Percentiles rank a stretch among this genome's conserved stretches.
Conservation (phyloP, 2,888 invertebrate species). For the Drosophila monieri region DNA sequence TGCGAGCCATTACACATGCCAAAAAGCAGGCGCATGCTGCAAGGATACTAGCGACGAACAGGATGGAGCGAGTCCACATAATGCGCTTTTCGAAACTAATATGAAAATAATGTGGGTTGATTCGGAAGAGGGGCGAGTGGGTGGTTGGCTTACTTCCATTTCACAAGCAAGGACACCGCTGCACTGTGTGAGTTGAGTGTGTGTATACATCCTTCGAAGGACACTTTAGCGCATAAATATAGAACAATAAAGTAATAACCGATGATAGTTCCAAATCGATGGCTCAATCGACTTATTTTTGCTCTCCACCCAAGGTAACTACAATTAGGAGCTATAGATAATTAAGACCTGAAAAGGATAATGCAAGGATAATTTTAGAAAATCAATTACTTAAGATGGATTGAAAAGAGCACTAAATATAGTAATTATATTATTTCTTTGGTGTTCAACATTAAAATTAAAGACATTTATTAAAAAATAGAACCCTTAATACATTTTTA, state of each 20-base stretch:
- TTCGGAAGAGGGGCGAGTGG: not conserved
- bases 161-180: conserved; percentile 42
- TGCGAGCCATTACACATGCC: conserved; percentile 54
- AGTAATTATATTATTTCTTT: too few species aligned
- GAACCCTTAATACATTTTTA: too few species aligned
- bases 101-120: conserved; percentile 48
- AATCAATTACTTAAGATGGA: too few species aligned
- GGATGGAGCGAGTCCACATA: conserved; percentile 20
- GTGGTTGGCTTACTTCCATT: conserved; percentile 13
- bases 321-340: too few species aligned
- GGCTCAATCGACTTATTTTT: conserved; percentile 17
- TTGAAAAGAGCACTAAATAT: too few species aligned
- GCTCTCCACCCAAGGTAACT: not conserved
- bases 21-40: conserved; percentile 2
- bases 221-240: conserved; percentile 42
- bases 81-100: conserved; percentile 70
- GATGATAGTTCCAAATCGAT: conserved; percentile 29
- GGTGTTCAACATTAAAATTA: too few species aligned
- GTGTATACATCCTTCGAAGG: conserved; percentile 31
- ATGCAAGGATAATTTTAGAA: too few species aligned
- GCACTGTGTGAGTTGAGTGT: conserved; percentile 24
- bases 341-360: not conserved
- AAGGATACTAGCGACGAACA: not conserved
- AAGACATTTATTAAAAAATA: too few species aligned
- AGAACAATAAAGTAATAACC: conserved; percentile 49